Conservation (phyloP, 2,113 vertebrate species). For the Calypte anna region DNA sequence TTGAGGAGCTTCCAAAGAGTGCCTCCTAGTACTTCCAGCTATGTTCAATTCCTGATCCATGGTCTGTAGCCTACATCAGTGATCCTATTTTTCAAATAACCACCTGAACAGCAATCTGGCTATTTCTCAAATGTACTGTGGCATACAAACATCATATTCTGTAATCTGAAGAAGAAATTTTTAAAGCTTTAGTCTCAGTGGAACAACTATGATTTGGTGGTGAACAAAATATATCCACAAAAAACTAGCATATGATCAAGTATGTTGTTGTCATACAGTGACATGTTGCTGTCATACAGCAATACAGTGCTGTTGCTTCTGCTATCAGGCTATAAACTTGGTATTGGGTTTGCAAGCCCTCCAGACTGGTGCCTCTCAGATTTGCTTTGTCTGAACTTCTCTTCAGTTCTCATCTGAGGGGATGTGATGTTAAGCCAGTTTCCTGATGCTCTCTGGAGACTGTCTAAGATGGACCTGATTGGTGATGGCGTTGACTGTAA, state of each 20-base stretch:
- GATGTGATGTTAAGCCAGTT: background rate
- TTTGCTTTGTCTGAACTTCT: background rate
- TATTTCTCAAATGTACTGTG: background rate
- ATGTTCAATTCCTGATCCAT: too few species aligned
- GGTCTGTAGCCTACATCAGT: background rate
- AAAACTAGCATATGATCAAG: background rate
- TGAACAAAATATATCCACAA: background rate
- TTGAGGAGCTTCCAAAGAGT: background rate
- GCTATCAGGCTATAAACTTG: background rate
- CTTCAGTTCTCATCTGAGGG: background rate
- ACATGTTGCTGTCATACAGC: background rate
- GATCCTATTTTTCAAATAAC: background rate
- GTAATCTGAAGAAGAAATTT: background rate
- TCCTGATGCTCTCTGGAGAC: background rate
- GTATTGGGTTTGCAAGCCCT: background rate
- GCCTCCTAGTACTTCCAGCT: background rate
- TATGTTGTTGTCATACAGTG: background rate
- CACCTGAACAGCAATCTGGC: background rate
- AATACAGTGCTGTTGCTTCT: background rate
- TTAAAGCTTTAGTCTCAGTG: background rate
- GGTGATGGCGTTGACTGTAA: background rate
- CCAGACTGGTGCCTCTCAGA: background rate
- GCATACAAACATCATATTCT: background rate
- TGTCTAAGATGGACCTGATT: background rate
- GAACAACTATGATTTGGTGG: background rate